These are phyloP conservation scores for Paramacrobiotus metropolitanus DNA, from an alignment of 1,140 invertebrate species.

Conservation along the genomic window DNA sequence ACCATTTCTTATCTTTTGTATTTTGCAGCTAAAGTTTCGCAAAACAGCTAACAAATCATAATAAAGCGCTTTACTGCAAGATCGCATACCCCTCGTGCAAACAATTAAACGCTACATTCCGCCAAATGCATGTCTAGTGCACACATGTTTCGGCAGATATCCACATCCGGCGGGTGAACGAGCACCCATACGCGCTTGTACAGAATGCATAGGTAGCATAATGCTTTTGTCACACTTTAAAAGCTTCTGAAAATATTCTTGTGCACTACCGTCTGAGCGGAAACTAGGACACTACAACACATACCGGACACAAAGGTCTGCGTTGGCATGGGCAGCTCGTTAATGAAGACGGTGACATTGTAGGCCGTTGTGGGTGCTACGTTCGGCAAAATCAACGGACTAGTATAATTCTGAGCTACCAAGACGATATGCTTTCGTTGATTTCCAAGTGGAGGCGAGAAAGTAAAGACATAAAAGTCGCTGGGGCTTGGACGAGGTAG, in stretches of 20 bases:
- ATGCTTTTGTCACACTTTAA: background rate
- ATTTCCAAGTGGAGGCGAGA: background rate
- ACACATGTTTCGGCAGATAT: too few species aligned
- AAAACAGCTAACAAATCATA: too few species aligned
- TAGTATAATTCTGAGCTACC: background rate
- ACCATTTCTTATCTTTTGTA: too few species aligned
- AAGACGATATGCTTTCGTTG: background rate
- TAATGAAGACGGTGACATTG: slow-evolving; percentile 2
- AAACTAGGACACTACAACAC: background rate
- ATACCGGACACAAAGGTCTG: background rate
- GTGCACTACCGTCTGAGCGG: background rate
- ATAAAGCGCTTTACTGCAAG: too few species aligned
- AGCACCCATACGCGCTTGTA: too few species aligned
- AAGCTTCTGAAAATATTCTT: background rate
- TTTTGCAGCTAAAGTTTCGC: too few species aligned
- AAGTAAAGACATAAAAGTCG: background rate
- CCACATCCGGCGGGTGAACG: too few species aligned
- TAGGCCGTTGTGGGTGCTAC: background rate
- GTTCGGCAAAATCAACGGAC: background rate
- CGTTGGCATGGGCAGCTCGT: background rate
- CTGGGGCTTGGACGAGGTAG: background rate
- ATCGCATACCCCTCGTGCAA: too few species aligned
- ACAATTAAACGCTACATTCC: too few species aligned
- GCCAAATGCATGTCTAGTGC: too few species aligned
- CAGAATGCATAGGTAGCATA: background rate